Evolutionary conservation across 2,797 vertebrate species (phyloP).

Genomic region (Phaenicophaeus curvirostris): DNA sequence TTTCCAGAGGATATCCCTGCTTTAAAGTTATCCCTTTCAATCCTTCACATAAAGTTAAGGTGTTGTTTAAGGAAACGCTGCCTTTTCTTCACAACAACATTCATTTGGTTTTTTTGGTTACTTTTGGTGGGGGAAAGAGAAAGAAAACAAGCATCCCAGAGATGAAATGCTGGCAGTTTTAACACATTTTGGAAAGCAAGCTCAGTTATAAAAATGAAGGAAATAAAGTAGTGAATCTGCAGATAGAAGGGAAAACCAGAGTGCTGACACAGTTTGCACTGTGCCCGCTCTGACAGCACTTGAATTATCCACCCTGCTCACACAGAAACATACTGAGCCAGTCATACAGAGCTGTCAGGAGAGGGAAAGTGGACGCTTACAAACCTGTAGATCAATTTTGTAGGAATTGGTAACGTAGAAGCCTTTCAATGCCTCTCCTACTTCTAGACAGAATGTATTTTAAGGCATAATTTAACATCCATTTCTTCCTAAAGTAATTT

Average conservation of each 20-base stretch:
- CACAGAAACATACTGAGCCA: neutral
- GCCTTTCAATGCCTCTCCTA: slow-evolving; percentile 42
- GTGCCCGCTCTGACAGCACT: neutral
- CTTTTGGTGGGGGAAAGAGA: neutral
- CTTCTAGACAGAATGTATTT: slow-evolving; percentile 61
- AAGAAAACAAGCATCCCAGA: slow-evolving; percentile 54
- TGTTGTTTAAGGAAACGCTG: neutral
- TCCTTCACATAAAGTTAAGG: slow-evolving; percentile 20
- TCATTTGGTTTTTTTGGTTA: slow-evolving; percentile 29
- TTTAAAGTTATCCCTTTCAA: neutral
- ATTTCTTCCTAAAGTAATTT: slow-evolving; percentile 72
- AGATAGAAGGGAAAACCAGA: neutral
- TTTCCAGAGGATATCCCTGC: slow-evolving; percentile 11
- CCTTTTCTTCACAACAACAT: slow-evolving; percentile 36
- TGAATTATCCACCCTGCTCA: slow-evolving; percentile 19
- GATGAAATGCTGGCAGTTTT: slow-evolving; percentile 31
- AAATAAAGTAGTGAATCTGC: slow-evolving; percentile 25
- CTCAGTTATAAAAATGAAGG: slow-evolving; percentile 1
- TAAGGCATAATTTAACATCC: slow-evolving; percentile 72
- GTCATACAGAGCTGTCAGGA: neutral
- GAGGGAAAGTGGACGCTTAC: neutral
- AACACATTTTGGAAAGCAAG: slow-evolving; percentile 18
- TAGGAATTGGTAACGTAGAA: slow-evolving; percentile 49
- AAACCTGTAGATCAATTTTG: slow-evolving; percentile 45
- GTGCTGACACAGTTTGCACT: slow-evolving; percentile 2